Evolutionary conservation across 2,888 invertebrate genomes (phyloP).

Genomic region (Hemithea aestivaria): DNA sequence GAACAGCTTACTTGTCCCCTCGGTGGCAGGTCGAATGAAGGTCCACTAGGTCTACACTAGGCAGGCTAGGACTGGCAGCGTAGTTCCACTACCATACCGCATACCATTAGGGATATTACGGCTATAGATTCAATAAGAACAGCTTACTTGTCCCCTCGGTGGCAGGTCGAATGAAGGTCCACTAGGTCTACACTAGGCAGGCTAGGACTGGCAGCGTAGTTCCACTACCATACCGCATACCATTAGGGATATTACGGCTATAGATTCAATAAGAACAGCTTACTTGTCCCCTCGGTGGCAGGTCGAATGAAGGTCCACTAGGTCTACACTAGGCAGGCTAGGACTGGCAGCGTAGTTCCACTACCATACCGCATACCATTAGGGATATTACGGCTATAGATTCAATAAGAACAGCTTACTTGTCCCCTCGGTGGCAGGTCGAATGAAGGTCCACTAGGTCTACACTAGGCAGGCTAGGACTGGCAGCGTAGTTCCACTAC

Average conservation of each 20-base stretch:
- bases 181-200: constrained; percentile 63
- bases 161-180: constrained; percentile 66
- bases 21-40: constrained; percentile 59
- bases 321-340: constrained; percentile 68
- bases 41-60: constrained; percentile 66
- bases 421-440: too few species aligned
- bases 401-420: too few species aligned
- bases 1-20: too few species aligned
- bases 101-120: constrained; percentile 43
- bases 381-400: constrained; percentile 48
- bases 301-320: constrained; percentile 58
- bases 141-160: constrained; percentile 35
- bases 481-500: constrained; percentile 53
- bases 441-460: constrained; percentile 62
- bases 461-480: constrained; percentile 65
- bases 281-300: too few species aligned
- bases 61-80: constrained; percentile 63
- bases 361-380: constrained; percentile 41
- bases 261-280: too few species aligned
- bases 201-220: constrained; percentile 59
- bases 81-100: constrained; percentile 45
- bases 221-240: constrained; percentile 45
- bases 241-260: constrained; percentile 47
- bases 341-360: constrained; percentile 56
- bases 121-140: constrained; percentile 49